These are phyloP conservation scores for Lepidonotus clava DNA, from an alignment of 2,888 invertebrate species.

Conservation along the genomic window DNA sequence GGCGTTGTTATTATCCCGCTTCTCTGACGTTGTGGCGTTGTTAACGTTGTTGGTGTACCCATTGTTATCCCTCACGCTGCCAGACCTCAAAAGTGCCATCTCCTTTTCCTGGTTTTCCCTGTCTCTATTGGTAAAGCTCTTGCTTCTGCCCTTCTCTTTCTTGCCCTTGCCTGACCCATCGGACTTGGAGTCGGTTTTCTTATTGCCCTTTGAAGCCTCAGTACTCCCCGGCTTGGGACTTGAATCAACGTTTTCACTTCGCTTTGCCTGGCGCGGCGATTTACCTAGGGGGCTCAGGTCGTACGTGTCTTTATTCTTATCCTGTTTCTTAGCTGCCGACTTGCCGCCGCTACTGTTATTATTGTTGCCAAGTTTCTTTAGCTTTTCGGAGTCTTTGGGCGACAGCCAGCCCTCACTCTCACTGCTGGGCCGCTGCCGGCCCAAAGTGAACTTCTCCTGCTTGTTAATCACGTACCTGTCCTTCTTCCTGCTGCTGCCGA, in stretches of 20 bases:
- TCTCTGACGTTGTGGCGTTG: too few species aligned
- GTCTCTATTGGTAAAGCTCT: background rate
- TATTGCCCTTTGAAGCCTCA: background rate
- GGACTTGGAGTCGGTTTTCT: background rate
- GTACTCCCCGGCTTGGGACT: too few species aligned
- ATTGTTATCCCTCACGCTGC: background rate
- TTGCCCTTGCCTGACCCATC: background rate
- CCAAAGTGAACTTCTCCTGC: slow-evolving; percentile 23
- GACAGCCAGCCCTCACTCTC: slow-evolving; percentile 18
- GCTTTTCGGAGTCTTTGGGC: background rate
- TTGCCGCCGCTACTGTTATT: background rate
- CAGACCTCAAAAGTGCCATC: background rate
- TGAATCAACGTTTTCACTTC: too few species aligned
- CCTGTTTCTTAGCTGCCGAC: background rate
- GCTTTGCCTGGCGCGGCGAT: background rate
- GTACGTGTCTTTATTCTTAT: background rate
- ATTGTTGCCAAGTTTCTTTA: background rate
- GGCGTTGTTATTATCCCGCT: background rate
- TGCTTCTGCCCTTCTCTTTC: slow-evolving; percentile 3
- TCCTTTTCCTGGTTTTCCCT: background rate
- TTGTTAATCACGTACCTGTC: slow-evolving; percentile 34
- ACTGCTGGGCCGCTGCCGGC: background rate
- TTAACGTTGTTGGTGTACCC: background rate
- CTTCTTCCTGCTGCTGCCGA: slow-evolving; percentile 29
- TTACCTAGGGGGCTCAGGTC: background rate